Percentiles rank a stretch among this genome's conserved stretches.
These are phyloP conservation scores for Pogona vitticeps DNA, from an alignment of 2,113 vertebrate species.

Conservation along the genomic window DNA sequence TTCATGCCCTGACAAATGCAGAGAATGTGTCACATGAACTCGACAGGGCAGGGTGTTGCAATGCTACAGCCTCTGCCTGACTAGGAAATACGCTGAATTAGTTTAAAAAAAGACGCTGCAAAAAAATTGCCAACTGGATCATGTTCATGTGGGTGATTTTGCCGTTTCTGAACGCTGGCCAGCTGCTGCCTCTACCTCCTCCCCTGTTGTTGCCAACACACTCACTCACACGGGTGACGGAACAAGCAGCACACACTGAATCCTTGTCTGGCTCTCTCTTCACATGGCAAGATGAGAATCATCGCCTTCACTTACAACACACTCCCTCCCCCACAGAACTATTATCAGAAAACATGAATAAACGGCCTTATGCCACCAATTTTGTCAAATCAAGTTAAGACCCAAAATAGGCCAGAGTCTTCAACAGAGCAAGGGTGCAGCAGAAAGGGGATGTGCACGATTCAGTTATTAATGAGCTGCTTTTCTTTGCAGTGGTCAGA, in stretches of 20 bases:
- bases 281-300: constrained; percentile 25
- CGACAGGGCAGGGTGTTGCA: constrained; percentile 8
- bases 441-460: constrained; percentile 12
- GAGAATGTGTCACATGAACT: background rate
- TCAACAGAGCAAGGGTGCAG: constrained; percentile 14
- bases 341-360: constrained; percentile 55
- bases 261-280: constrained; percentile 34
- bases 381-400: constrained; percentile 38
- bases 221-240: constrained; percentile 15
- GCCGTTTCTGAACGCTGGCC: constrained; percentile 31
- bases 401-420: background rate
- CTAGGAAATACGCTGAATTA: constrained; percentile 15
- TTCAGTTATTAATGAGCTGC: background rate
- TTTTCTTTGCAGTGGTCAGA: constrained; percentile 11
- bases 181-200: background rate
- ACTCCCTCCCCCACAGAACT: constrained; percentile 40
- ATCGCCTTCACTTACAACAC: constrained; percentile 32
- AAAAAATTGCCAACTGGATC: background rate
- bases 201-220: constrained; percentile 2
- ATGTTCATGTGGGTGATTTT: constrained; percentile 13
- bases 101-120: background rate
- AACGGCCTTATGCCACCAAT: constrained; percentile 27
- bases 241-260: constrained; percentile 39
- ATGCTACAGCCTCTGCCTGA: background rate
- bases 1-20: background rate